Base-by-base conservation (phyloP, 1,140 invertebrate species). In the Drosophila willistoni region DNA sequence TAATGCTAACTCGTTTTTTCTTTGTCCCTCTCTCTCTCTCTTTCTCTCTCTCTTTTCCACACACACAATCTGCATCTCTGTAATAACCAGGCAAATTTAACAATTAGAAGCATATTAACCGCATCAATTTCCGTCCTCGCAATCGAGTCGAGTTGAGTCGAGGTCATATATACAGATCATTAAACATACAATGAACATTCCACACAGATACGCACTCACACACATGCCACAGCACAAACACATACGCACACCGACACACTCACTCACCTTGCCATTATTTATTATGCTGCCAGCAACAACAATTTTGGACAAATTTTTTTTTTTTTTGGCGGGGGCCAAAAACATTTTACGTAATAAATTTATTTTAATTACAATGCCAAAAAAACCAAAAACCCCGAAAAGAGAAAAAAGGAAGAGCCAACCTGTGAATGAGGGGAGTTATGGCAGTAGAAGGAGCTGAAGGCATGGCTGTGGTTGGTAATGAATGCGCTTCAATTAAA, bases 261-360 rank as follows among this genome's bases (percentile, higher is more conserved):
- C 17, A 57, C 47, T 57, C 77, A 70, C 76, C 57, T 61, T 42
- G 44, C 57, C 79, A 85, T 85, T 85, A 85, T 85, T 85, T 85
- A 87, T 85, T 76, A 19, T 55, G 54, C 61, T 42, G 64, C 81
- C 82, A 85, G 79, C 79, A 63, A 73, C 73, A 74, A 79, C 82
- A 85, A 86, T 75, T 87, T 87, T 87, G 81, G 83, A 87, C 83
- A 89, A 87, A n/a, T n/a, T 87, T 87, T 87, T 86, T 87, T 39
- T 39, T 12, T 39, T 39, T 12, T 13, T 12, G 36, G 36, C 75
- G 83, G 76, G 17, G 17, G 17, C 17, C 44, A 51, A 89, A 87
- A 87, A 87, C 79, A 87, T 89, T 87, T 87, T 87, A 82, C 84
- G 84, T 89, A 89, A 87, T 87, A 87, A 87, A 87, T 87, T 87